Percentiles rank a stretch among this genome's conserved stretches.
These are phyloP conservation scores for Stegostoma tigrinum DNA, from an alignment of 2,113 vertebrate species.

Conservation along the genomic window DNA sequence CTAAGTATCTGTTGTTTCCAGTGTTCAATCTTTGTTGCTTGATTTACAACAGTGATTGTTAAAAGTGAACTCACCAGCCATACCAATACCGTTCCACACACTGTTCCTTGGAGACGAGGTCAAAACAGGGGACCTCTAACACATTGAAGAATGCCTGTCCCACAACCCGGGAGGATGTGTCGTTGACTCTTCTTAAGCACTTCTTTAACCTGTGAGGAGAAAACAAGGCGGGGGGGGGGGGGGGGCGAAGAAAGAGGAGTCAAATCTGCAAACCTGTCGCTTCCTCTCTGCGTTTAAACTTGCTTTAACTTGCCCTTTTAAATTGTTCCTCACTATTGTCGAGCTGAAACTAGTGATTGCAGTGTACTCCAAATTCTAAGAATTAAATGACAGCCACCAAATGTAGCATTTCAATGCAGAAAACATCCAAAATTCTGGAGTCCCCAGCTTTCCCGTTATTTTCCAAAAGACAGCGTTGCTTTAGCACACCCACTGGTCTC, in stretches of 20 bases:
- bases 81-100: constrained; percentile 81
- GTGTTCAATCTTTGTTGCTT: not conserved
- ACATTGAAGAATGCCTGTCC: constrained; percentile 82
- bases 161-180: constrained; percentile 71
- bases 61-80: constrained; percentile 67
- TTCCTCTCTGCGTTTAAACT: not conserved
- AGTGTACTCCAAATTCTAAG: not conserved
- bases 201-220: constrained; percentile 63
- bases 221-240: not conserved
- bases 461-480: not conserved
- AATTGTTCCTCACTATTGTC: not conserved
- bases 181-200: constrained; percentile 69
- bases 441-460: not conserved
- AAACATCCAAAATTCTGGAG: not conserved
- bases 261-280: not conserved
- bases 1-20: not conserved
- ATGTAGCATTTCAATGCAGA: not conserved
- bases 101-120: constrained; percentile 67
- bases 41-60: not conserved
- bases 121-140: constrained; percentile 78
- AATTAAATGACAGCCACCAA: not conserved
- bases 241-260: not conserved
- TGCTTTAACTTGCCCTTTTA: too few relatives aligned
- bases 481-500: not conserved
- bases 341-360: not conserved